These are phyloP conservation scores for Zaprionus obscuricornis DNA, from an alignment of 2,888 invertebrate species.

Conservation along the genomic window DNA sequence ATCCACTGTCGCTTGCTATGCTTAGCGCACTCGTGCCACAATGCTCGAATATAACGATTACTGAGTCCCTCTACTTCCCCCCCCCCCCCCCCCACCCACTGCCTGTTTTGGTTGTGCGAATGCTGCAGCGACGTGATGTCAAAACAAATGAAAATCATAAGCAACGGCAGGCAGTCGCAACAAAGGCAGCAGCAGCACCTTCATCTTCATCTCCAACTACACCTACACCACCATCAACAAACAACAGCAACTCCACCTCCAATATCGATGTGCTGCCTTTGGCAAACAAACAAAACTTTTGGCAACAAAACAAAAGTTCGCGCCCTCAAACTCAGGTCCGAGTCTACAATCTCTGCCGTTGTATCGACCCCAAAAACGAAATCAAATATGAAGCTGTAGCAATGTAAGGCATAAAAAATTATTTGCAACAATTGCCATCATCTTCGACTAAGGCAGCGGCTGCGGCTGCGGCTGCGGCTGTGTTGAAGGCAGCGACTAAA, in stretches of 20 bases:
- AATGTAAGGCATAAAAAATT: conserved; percentile 70
- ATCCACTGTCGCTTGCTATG: conserved; percentile 9
- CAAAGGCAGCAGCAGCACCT: conserved; percentile 8
- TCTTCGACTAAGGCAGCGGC: conserved; percentile 43
- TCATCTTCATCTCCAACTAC: too few species aligned
- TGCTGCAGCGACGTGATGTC: conserved; percentile 71
- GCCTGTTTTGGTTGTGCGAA: too few species aligned
- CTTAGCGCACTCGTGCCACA: conserved; percentile 49
- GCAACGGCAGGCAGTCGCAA: conserved; percentile 53
- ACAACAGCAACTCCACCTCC: too few species aligned
- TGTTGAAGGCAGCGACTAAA: not conserved
- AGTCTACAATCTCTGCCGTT: too few species aligned
- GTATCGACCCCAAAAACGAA: too few species aligned
- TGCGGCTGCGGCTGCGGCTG: conserved; percentile 1
- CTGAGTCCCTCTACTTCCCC: conserved; percentile 6
- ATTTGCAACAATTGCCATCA: conserved; percentile 77
- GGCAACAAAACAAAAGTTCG: conserved; percentile 72
- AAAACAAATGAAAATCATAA: conserved; percentile 74
- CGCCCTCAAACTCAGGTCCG: conserved; percentile 6
- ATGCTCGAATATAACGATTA: conserved; percentile 60
- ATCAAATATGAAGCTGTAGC: conserved; percentile 25
- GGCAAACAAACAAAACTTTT: conserved; percentile 70
- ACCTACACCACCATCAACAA: too few species aligned
- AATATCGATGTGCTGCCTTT: conserved; percentile 43
- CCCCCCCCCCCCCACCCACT: conserved; percentile 2